Conservation (phyloP, 1,140 invertebrate genomes). For the Macrobrachium nipponense region DNA sequence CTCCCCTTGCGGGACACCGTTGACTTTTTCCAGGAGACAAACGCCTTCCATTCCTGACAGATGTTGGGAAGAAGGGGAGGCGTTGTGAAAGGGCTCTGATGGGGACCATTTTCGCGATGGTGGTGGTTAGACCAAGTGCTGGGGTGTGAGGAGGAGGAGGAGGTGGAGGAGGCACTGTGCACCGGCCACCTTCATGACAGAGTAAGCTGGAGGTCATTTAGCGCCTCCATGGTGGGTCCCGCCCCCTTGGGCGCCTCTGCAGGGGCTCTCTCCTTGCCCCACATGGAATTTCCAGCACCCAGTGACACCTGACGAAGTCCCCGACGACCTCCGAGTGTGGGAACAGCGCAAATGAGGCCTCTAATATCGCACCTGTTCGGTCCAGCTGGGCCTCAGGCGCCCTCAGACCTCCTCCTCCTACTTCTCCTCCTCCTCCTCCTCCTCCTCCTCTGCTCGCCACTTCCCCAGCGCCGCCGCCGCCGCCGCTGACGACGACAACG, state of each 20-base stretch:
- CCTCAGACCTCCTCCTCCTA: no score
- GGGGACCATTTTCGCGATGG: no score
- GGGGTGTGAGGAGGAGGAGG: conserved; percentile 33
- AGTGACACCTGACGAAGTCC: conserved; percentile 1
- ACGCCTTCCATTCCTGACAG: conserved; percentile 11
- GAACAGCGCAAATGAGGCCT: conserved; percentile 51
- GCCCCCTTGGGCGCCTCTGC: conserved; percentile 5
- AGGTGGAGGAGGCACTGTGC: conserved; percentile 43
- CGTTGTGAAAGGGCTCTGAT: no score
- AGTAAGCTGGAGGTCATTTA: conserved; percentile 50
- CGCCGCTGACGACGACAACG: background rate
- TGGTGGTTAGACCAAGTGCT: background rate
- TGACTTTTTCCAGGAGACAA: no score
- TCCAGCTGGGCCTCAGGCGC: conserved; percentile 22
- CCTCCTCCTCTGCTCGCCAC: no score
- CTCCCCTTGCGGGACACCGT: no score
- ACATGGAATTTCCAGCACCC: conserved; percentile 43
- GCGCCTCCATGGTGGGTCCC: conserved; percentile 25
- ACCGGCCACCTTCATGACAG: conserved; percentile 36
- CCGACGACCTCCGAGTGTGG: conserved; percentile 12
- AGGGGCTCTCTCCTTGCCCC: conserved; percentile 26
- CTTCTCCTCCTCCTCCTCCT: no score
- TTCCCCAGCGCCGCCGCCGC: no score
- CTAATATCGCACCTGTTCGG: conserved; percentile 55
- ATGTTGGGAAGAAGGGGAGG: background rate